These are phyloP conservation scores for Lutraria rhynchaena DNA, from an alignment of 1,140 invertebrate species.

Conservation along the genomic window DNA sequence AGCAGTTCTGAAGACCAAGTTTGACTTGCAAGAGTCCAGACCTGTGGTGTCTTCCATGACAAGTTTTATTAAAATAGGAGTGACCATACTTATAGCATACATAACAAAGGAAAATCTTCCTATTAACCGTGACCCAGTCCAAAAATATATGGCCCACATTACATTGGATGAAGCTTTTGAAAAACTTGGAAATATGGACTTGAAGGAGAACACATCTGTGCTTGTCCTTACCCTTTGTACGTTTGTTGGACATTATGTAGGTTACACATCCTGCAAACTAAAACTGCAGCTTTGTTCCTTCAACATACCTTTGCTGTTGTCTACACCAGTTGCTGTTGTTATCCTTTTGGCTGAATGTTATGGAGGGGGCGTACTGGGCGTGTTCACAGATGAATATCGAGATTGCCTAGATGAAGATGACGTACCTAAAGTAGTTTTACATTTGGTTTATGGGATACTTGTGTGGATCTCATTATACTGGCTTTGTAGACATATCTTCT, in stretches of 20 bases:
- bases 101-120: background rate
- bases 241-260: constrained; percentile 43
- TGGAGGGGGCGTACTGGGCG: background rate
- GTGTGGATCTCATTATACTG: constrained; percentile 40
- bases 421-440: background rate
- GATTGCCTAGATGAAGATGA: background rate
- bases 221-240: constrained; percentile 24
- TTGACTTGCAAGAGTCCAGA: constrained; percentile 49
- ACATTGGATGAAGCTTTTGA: constrained; percentile 9
- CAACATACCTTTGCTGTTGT: constrained; percentile 34
- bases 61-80: constrained; percentile 39
- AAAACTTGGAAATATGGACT: background rate
- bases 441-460: background rate
- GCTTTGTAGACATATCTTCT: constrained; percentile 48
- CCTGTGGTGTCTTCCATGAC: constrained; percentile 26
- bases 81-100: constrained; percentile 18
- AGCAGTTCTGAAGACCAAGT: constrained; percentile 40
- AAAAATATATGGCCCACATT: background rate
- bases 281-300: constrained; percentile 41
- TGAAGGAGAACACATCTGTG: constrained; percentile 19
- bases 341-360: constrained; percentile 10
- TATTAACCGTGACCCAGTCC: background rate
- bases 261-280: constrained; percentile 35
- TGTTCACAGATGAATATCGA: constrained; percentile 12
- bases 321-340: constrained; percentile 33